Evolutionary conservation across 2,797 vertebrate species (phyloP).

Genomic region (Valencia hispanica): DNA sequence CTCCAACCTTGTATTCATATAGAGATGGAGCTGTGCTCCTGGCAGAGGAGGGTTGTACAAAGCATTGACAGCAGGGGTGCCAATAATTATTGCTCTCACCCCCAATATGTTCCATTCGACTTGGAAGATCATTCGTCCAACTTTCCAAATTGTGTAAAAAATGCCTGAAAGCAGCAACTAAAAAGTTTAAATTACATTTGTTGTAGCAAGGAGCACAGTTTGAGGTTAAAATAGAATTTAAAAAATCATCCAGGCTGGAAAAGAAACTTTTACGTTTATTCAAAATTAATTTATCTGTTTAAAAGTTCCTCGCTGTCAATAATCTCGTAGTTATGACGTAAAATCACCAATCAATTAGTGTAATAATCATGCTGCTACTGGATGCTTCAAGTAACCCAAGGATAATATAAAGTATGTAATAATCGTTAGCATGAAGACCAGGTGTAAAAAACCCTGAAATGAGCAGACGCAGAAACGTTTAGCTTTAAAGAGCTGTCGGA

Average conservation of each 20-base stretch:
- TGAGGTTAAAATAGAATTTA: not conserved
- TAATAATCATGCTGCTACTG: not conserved
- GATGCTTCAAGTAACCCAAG: not conserved
- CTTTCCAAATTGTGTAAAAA: too few species aligned
- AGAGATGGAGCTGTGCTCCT: too few species aligned
- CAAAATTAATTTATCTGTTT: not conserved
- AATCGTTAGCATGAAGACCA: not conserved
- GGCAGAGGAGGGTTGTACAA: too few species aligned
- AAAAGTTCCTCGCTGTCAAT: not conserved
- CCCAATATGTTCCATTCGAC: too few species aligned
- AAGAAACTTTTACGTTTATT: too few species aligned
- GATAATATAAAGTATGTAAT: not conserved
- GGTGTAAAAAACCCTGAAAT: slow-evolving; percentile 6
- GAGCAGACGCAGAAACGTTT: too few species aligned
- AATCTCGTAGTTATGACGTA: too few species aligned
- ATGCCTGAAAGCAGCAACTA: too few species aligned
- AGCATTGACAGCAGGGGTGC: too few species aligned
- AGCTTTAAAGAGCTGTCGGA: not conserved
- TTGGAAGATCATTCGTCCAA: too few species aligned
- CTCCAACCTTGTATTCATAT: too few species aligned
- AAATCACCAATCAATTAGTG: not conserved
- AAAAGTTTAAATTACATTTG: not conserved
- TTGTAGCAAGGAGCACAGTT: not conserved
- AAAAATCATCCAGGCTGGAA: not conserved
- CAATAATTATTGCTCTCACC: too few species aligned